phyloP scores from a whole-genome alignment of 2,797 vertebrate species.

The Lindbergichthys nudifrons region DNA sequence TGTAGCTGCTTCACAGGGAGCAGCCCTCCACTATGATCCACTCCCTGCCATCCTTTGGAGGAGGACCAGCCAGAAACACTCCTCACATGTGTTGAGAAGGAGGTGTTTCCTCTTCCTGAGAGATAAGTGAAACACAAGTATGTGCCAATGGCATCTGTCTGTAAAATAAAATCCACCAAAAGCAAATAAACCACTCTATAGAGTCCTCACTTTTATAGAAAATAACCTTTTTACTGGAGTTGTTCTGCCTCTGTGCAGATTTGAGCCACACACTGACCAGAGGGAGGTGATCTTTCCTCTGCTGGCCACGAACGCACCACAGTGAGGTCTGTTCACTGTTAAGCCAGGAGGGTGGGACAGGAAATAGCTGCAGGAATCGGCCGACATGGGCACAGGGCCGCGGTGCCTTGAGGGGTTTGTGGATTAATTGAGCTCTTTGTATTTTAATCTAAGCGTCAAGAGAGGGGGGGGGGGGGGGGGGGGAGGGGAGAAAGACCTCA shows the following conservation, averaged over 20 bases:
- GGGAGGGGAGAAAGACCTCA: background rate
- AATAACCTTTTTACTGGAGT: background rate
- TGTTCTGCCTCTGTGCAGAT: slow-evolving; percentile 23
- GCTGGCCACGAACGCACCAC: slow-evolving; percentile 41
- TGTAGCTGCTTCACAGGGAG: slow-evolving; percentile 37
- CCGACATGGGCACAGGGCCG: slow-evolving; percentile 56
- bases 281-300: slow-evolving; percentile 48
- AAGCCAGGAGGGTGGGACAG: slow-evolving; percentile 79
- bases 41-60: slow-evolving; percentile 56
- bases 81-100: slow-evolving; percentile 33
- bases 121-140: slow-evolving; percentile 27
- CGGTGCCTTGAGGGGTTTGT: slow-evolving; percentile 38
- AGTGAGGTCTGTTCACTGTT: slow-evolving; percentile 71
- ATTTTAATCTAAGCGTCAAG: slow-evolving; percentile 54
- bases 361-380: slow-evolving; percentile 72
- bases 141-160: slow-evolving; percentile 3
- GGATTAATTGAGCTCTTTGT: slow-evolving; percentile 79
- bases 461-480: background rate
- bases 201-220: background rate
- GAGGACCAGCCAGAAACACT: slow-evolving; percentile 37
- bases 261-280: slow-evolving; percentile 22
- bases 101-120: slow-evolving; percentile 56
- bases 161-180: slow-evolving; percentile 43
- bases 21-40: slow-evolving; percentile 48
- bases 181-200: background rate